Evolutionary conservation across 2,113 vertebrate genomes (phyloP).

Genomic region (Nyctereutes procyonoides): DNA sequence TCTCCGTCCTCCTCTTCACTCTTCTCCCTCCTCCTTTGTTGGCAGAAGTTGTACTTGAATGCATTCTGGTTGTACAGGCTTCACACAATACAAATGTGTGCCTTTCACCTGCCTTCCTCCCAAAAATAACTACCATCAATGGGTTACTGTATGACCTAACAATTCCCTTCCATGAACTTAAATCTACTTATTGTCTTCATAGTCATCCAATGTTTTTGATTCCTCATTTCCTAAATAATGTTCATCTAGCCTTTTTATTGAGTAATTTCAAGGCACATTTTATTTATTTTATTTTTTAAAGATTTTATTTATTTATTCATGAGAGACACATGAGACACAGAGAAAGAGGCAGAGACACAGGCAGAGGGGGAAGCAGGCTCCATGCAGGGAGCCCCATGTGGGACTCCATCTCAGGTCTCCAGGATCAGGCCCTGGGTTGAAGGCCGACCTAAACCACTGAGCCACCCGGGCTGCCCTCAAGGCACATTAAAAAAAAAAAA

Average conservation of each 20-base stretch:
- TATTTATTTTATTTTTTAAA: too few relatives aligned
- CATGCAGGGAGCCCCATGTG: too few relatives aligned
- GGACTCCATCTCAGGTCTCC: too few relatives aligned
- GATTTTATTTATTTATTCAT: too few relatives aligned
- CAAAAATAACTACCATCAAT: neutral
- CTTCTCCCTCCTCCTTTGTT: neutral
- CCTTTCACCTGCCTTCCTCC: neutral
- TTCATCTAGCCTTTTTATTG: neutral
- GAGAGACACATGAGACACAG: too few relatives aligned
- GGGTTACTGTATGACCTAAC: neutral
- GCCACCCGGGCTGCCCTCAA: too few relatives aligned
- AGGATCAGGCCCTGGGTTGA: too few relatives aligned
- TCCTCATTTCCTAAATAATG: constrained; percentile 8
- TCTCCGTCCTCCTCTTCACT: neutral
- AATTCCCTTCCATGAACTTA: neutral
- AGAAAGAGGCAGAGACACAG: too few relatives aligned
- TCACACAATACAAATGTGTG: neutral
- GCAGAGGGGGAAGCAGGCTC: too few relatives aligned
- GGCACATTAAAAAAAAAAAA: neutral
- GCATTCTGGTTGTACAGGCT: neutral
- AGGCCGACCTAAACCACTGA: too few relatives aligned
- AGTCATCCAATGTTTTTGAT: neutral
- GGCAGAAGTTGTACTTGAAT: neutral
- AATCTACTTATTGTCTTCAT: constrained; percentile 1
- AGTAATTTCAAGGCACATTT: neutral